Evolutionary conservation across 2,888 invertebrate species (phyloP), one percentile per base, ranked within the genome.

Genomic region (Pristionchus maxplancki): DNA sequence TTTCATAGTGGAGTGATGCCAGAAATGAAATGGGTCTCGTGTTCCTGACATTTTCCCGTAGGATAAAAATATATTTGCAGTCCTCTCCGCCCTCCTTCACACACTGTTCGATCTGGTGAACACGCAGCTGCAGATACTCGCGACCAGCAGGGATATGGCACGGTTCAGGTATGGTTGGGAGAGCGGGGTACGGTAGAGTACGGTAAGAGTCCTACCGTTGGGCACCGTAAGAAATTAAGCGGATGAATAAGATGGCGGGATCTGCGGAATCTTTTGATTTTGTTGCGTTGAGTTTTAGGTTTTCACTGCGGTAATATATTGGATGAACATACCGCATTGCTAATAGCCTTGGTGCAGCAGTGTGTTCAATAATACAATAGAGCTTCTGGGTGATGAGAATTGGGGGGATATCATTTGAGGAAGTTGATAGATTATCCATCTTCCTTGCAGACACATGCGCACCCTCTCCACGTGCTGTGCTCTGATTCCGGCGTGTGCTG

Each of bases 31-130:
- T n/a, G n/a, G n/a, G n/a, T n/a, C n/a, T n/a, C n/a, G n/a, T n/a
- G n/a, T n/a, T n/a, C n/a, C n/a, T n/a, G n/a, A n/a, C n/a, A n/a
- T n/a, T n/a, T n/a, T n/a, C n/a, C n/a, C n/a, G n/a, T n/a, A n/a
- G n/a, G n/a, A n/a, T n/a, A n/a, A n/a, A n/a, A n/a, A n/a, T n/a
- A n/a, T n/a, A n/a, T 4, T 31, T 81, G 31, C 88, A 92, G 96
- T 96, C 9, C 93, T 95, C n/a, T 96, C 96, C 0, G 96, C 96
- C 2, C 94, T 96, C n/a, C 95, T 96, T 17, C 96, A 96, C 91
- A 96, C 96, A 17, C 95, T 96, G 93, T 95, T 95, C 90, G 96
- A 96, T 92, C 95, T 96, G 40, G 94, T 95, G 4, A 96, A 96
- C 90, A 96, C 96, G 1, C 95, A 96, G 37, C 94, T 96, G 64